Percentiles rank a stretch among this genome's conserved stretches.
Evolutionary conservation across 2,888 invertebrate species (phyloP).

Genomic region (Dysmachus trigonus): DNA sequence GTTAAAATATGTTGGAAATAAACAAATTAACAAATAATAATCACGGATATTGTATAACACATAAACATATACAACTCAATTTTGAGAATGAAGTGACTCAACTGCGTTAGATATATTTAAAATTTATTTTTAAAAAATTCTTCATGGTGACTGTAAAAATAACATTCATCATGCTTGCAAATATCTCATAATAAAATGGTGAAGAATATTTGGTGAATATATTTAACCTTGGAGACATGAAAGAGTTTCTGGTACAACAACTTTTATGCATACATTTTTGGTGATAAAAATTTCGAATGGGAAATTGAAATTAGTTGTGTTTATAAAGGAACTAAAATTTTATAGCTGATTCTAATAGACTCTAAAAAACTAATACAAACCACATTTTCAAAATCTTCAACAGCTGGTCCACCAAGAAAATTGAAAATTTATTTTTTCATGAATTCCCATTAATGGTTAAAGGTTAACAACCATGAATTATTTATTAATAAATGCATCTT

Average conservation of each 20-base stretch:
- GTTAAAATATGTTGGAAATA: background rate
- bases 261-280: background rate
- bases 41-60: background rate
- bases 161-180: background rate
- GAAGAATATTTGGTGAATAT: background rate
- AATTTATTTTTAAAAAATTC: background rate
- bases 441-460: too few relatives aligned
- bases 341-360: too few relatives aligned
- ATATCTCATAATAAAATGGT: background rate
- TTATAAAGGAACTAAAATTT: too few relatives aligned
- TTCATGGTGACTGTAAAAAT: background rate
- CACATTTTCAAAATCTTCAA: too few relatives aligned
- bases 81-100: background rate
- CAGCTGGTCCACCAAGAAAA: too few relatives aligned
- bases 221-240: background rate
- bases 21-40: background rate
- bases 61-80: background rate
- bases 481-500: too few relatives aligned
- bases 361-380: too few relatives aligned
- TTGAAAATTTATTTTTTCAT: too few relatives aligned
- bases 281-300: background rate
- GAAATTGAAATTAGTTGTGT: background rate
- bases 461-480: too few relatives aligned
- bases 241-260: background rate
- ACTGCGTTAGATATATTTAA: background rate